These are phyloP conservation scores for Bruchidius siliquastri DNA, from an alignment of 2,888 invertebrate species.

Conservation along the genomic window DNA sequence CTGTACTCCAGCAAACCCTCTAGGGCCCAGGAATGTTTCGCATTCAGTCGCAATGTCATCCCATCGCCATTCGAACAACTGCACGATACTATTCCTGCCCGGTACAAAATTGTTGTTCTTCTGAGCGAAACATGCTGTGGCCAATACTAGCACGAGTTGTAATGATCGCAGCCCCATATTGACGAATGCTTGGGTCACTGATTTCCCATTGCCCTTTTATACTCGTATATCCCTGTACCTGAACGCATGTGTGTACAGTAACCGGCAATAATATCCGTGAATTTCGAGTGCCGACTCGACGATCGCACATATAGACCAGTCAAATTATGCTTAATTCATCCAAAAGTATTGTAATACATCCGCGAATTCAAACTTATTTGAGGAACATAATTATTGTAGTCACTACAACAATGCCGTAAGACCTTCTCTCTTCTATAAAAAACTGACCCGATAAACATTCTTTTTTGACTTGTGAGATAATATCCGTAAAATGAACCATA, in stretches of 20 bases:
- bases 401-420: too few species aligned
- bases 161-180: background rate
- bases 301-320: too few species aligned
- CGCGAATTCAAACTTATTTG: too few species aligned
- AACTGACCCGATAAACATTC: too few species aligned
- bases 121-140: conserved; percentile 31
- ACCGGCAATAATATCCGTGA: background rate
- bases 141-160: background rate
- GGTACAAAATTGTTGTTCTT: conserved; percentile 56
- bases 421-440: too few species aligned
- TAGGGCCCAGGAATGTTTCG: conserved; percentile 68
- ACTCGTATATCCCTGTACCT: background rate
- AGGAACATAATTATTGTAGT: too few species aligned
- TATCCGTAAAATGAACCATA: too few species aligned
- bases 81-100: conserved; percentile 64
- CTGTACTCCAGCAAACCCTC: conserved; percentile 71
- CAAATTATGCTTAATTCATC: too few species aligned
- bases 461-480: too few species aligned
- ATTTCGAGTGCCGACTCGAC: background rate
- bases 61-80: conserved; percentile 81
- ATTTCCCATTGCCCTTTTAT: background rate
- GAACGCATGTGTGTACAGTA: background rate
- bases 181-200: background rate
- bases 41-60: conserved; percentile 75
- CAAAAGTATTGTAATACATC: too few species aligned